Evolutionary conservation across 37 sponge, comb jelly and placozoan genomes (phyloP).

Genomic region (Chondrosia reniformis): DNA sequence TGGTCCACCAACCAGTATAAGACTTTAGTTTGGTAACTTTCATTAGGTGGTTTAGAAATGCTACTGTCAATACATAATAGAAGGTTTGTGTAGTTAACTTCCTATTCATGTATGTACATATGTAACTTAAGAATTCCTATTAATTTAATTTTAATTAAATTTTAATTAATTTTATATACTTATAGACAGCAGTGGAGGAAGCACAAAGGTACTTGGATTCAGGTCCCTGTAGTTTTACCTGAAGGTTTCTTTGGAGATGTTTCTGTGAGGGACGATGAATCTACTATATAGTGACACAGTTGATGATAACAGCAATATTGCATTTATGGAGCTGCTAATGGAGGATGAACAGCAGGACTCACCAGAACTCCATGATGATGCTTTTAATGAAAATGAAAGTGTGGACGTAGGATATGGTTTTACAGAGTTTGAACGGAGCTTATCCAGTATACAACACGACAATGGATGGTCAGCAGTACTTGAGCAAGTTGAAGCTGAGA

Average conservation of each 20-base stretch:
- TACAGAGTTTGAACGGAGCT: conserved; percentile 8
- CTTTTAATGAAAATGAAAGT: not conserved
- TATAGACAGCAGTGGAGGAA: conserved; percentile 51
- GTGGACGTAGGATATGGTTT: not conserved
- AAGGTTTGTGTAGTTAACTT: too few relatives aligned
- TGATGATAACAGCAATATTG: not conserved
- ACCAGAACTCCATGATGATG: not conserved
- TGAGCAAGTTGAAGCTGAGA: not conserved
- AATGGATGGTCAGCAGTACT: conserved; percentile 16
- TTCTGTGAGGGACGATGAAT: not conserved
- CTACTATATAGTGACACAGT: not conserved
- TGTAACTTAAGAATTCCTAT: too few relatives aligned
- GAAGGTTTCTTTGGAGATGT: conserved; percentile 41
- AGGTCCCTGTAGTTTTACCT: conserved; percentile 28
- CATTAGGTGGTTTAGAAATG: too few relatives aligned
- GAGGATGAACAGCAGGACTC: not conserved
- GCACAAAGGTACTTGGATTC: conserved; percentile 25
- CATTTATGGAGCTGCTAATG: too few relatives aligned
- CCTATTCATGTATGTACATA: too few relatives aligned
- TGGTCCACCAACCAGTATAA: too few relatives aligned
- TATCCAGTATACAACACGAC: conserved; percentile 16
- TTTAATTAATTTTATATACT: too few relatives aligned
- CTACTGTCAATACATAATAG: too few relatives aligned
- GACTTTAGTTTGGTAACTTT: too few relatives aligned
- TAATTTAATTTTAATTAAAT: too few relatives aligned